Base-by-base conservation (phyloP, 1,140 invertebrate genomes). In the Drosophila watanabei region DNA sequence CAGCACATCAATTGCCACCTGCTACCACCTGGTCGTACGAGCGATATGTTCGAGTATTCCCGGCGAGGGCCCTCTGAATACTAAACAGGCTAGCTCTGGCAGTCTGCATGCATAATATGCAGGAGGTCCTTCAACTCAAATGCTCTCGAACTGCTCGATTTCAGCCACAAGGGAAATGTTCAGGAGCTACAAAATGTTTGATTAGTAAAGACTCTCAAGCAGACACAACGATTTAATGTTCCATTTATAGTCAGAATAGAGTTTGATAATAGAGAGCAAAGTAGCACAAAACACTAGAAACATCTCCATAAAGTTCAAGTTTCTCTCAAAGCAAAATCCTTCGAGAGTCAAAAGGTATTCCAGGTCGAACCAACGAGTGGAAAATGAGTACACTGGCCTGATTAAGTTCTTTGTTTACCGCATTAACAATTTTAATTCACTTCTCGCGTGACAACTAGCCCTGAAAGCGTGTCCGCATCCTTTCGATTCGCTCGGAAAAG, bases 391-490 rank as follows among this genome's bases (percentile, higher is more conserved):
- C 14, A 49, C 30, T 49, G 70, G n/a, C n/a, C 68, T 73, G 45
- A 73, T 72, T 73, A 49, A 72, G 18, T 60, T 28, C 43, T 3
- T 41, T 51, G 35, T 57, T 39, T 52, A 18, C 49, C 51, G 11
- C 56, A 60, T 61, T 35, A 61, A 57, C 63, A 49, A 33, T 69
- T 71, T 79, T 70, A 79, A 79, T 79, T 76, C 57, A 52, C 32
- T 79, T 63, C 33, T 79, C 45, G 75, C 76, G 75, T 79, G 75
- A 60, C 76, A 79, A 70, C 52, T 59, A 49, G 63, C 48, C 37
- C 37, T 78, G 52, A 72, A 59, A 72, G 43, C 43, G 16, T 46
- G 35, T 20, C 33, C 43, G 56, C 24, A 66, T 77, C 61, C 75
- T 43, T 58, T 46, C 33, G 20, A 39, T 35, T 46, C 43, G 39